Conservation (phyloP, 2,888 invertebrate genomes). For the Ptilodon capucinus region DNA sequence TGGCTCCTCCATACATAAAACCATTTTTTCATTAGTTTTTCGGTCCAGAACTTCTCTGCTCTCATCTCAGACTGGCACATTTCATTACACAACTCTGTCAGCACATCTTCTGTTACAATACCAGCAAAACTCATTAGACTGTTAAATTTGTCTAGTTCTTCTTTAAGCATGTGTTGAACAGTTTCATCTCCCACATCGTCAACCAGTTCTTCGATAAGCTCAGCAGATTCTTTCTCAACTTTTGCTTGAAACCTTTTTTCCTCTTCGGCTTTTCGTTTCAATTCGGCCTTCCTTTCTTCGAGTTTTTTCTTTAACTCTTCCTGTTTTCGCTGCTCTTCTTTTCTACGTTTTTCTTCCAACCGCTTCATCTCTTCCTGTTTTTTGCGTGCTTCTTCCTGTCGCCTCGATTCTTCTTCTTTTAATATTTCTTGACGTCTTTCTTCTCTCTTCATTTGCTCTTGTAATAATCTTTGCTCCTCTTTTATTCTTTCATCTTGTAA, state of each 20-base stretch:
- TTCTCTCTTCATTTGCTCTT: constrained; percentile 37
- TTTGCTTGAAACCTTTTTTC: constrained; percentile 57
- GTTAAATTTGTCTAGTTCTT: constrained; percentile 57
- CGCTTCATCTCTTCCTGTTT: constrained; percentile 37
- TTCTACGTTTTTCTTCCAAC: constrained; percentile 51
- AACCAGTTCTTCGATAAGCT: constrained; percentile 56
- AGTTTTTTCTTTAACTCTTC: constrained; percentile 56
- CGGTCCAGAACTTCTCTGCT: constrained; percentile 60
- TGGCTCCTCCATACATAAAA: constrained; percentile 64
- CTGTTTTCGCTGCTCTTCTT: constrained; percentile 55
- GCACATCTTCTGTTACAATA: constrained; percentile 51
- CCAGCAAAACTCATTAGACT: constrained; percentile 51
- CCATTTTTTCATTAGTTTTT: constrained; percentile 66
- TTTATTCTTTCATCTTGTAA: constrained; percentile 41
- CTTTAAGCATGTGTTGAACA: constrained; percentile 45
- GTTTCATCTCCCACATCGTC: constrained; percentile 56
- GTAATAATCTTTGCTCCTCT: constrained; percentile 43
- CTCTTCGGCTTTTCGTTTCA: constrained; percentile 60
- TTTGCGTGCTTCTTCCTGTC: constrained; percentile 31
- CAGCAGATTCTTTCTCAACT: constrained; percentile 61
- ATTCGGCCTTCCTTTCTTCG: constrained; percentile 59
- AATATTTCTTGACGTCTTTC: constrained; percentile 36
- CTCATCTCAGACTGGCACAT: constrained; percentile 62
- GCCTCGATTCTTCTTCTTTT: constrained; percentile 35
- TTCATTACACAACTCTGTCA: constrained; percentile 55